Percentiles rank a stretch among this genome's conserved stretches.
phyloP scores from a whole-genome alignment of 2,797 vertebrate species.

The Sebastiscus tertius region DNA sequence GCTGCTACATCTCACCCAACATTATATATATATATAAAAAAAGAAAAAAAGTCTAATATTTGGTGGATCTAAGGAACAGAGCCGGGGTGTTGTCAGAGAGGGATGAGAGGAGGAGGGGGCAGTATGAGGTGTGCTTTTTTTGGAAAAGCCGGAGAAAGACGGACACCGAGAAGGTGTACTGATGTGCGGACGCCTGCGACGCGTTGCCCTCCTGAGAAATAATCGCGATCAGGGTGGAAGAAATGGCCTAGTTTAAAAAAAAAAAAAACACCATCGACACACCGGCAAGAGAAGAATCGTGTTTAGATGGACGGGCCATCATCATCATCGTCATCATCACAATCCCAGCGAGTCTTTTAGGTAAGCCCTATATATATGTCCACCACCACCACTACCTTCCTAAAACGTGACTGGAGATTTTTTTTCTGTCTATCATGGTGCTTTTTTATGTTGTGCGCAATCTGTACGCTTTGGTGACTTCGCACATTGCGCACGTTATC shows the following conservation, averaged over 20 bases:
- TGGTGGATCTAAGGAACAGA: constrained; percentile 62
- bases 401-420: constrained; percentile 56
- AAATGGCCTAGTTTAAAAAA: constrained; percentile 76
- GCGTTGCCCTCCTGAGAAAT: constrained; percentile 77
- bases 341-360: constrained; percentile 66
- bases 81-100: constrained; percentile 80
- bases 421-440: constrained; percentile 44
- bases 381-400: constrained; percentile 4
- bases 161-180: constrained; percentile 79
- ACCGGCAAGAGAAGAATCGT: constrained; percentile 50
- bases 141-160: constrained; percentile 80
- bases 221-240: constrained; percentile 67
- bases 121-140: constrained; percentile 82
- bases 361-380: constrained; percentile 71
- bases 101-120: constrained; percentile 76
- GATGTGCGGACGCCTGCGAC: constrained; percentile 78
- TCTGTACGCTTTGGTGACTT: constrained; percentile 72
- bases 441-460: constrained; percentile 65
- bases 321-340: constrained; percentile 56
- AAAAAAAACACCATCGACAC: constrained; percentile 39
- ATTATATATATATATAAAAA: constrained; percentile 9
- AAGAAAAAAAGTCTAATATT: constrained; percentile 69
- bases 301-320: constrained; percentile 66
- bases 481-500: constrained; percentile 76
- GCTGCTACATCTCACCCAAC: constrained; percentile 50